Base-by-base conservation (phyloP, 2,888 invertebrate species). In the Buathra laborator region DNA sequence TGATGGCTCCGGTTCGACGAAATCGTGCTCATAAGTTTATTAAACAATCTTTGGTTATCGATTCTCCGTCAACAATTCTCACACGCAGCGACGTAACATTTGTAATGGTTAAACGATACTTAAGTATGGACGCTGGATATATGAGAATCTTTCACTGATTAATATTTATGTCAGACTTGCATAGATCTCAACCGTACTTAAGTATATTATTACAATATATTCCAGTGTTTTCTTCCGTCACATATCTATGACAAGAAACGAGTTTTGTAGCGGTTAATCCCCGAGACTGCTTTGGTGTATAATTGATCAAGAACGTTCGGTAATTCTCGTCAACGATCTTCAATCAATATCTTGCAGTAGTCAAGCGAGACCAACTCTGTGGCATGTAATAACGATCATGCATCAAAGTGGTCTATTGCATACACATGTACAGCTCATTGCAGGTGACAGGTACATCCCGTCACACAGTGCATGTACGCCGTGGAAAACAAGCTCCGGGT, bases 341-440 rank as follows among this genome's bases (percentile, higher is more conserved):
- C 29, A 46, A 74, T 74, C 46, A 74, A 29, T 46, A 46, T 74
- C 62, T 9, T 46, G 29, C 14, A 43, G 56, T 56, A 43, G 24
- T n/a, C 19, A 10, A 62, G 62, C 32, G 43, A 44, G 46, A 62
- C n/a, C 62, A 46, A 3, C 14, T 62, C n/a, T 29, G 29, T 62
- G 29, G 16, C 59, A 12, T 46, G 29, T 56, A 37, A 37, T 32
- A 62, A 62, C 72, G 29, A 74, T 10, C 59, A n/a, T 74, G 6
- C 29, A 74, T 59, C 32, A 74, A 74, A 74, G 56, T 59, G 46
- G 72, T 19, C 56, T 10, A 24, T 74, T 44, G 46, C 29, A n/a
- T 44, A 16, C 44, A 74, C 43, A 32, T 62, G 14, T 29, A 9
- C n/a, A 29, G 59, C 10, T 29, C 59, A 32, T n/a, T 62, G 59